Percentiles rank a stretch among this genome's conserved stretches.
phyloP scores from a whole-genome alignment of 2,797 vertebrate species.

The Pseudotriccus pelzelni region DNA sequence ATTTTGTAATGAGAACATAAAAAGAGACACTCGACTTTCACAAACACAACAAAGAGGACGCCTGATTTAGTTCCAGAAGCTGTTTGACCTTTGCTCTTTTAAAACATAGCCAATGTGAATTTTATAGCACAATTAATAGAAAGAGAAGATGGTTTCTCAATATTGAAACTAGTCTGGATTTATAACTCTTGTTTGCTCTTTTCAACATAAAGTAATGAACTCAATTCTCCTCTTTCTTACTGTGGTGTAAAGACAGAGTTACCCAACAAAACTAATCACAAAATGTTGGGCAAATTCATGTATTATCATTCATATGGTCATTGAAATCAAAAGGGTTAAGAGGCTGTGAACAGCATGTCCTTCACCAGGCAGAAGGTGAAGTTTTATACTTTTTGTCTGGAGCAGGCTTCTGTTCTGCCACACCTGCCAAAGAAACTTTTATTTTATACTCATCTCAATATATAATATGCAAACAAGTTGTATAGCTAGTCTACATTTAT shows the following conservation, averaged over 20 bases:
- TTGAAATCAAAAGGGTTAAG: not conserved
- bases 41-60: not conserved
- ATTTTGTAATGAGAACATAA: not conserved
- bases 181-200: not conserved
- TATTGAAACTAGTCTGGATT: not conserved
- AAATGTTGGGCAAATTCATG: not conserved
- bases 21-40: not conserved
- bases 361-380: not conserved
- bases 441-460: not conserved
- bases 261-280: not conserved
- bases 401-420: not conserved
- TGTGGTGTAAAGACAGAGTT: not conserved
- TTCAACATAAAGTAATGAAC: not conserved
- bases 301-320: not conserved
- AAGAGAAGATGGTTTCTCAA: not conserved
- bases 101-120: not conserved
- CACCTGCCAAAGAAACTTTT: not conserved
- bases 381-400: not conserved
- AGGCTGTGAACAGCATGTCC: not conserved
- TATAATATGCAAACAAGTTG: not conserved
- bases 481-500: not conserved
- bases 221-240: not conserved
- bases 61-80: not conserved
- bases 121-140: not conserved
- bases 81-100: not conserved